These are phyloP conservation scores for Reticulitermes lucifugus DNA, from an alignment of 2,888 invertebrate genomes.

Conservation along the genomic window DNA sequence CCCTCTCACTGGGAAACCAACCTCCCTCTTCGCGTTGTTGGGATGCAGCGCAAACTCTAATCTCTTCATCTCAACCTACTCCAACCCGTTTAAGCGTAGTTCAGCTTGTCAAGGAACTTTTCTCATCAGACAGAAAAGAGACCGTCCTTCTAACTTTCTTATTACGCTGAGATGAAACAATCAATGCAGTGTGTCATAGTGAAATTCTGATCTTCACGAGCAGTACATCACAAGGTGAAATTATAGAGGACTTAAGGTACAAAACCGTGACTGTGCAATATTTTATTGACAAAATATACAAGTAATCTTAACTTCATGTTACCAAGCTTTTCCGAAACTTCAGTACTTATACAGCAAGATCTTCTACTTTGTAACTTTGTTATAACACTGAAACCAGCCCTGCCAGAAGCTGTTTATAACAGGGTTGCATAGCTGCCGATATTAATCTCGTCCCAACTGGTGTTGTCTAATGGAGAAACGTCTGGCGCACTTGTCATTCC, in stretches of 20 bases:
- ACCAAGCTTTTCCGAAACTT: constrained; percentile 2
- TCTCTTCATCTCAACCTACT: no score
- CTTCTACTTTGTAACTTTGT: constrained; percentile 33
- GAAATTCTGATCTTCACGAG: not conserved
- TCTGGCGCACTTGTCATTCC: not conserved
- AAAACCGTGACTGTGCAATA: not conserved
- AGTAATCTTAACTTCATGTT: constrained; percentile 15
- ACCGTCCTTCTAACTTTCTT: no score
- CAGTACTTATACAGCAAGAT: not conserved
- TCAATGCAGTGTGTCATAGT: no score
- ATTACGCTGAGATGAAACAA: no score
- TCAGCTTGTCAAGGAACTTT: no score
- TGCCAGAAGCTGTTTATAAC: constrained; percentile 35
- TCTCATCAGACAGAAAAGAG: no score
- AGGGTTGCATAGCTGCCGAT: constrained; percentile 26
- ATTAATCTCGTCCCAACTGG: constrained; percentile 26
- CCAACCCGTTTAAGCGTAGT: no score
- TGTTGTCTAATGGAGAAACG: constrained; percentile 33
- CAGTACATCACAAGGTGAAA: not conserved
- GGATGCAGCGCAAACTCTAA: no score
- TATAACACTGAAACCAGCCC: constrained; percentile 16
- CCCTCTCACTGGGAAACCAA: no score
- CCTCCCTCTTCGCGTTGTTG: no score
- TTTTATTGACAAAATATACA: constrained; percentile 35
- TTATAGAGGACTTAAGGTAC: not conserved